Evolutionary conservation across 2,113 vertebrate genomes (phyloP).

Genomic region (Takifugu bimaculatus): DNA sequence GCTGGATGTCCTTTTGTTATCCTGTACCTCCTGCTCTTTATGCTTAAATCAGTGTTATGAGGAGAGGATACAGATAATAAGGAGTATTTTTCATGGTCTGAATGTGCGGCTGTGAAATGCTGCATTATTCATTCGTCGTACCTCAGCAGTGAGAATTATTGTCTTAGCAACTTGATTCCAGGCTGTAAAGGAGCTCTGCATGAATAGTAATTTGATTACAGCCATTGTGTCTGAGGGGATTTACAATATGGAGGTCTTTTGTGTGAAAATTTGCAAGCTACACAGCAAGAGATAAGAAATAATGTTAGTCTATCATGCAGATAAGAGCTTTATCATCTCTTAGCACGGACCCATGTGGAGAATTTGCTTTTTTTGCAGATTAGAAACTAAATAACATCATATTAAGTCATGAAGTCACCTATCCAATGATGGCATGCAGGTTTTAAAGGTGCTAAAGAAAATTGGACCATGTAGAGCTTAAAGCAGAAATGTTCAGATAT

Average conservation of each 20-base stretch:
- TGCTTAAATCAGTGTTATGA: too few species aligned
- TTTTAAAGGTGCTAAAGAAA: neutral
- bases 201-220: slow-evolving; percentile 49
- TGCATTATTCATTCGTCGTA: slow-evolving; percentile 15
- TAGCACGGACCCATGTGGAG: slow-evolving; percentile 10
- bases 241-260: slow-evolving; percentile 26
- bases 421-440: neutral
- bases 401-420: slow-evolving; percentile 1
- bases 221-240: slow-evolving; percentile 33
- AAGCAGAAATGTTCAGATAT: neutral
- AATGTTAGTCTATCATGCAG: slow-evolving; percentile 9
- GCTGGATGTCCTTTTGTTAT: too few species aligned
- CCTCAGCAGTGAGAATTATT: slow-evolving; percentile 28
- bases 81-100: neutral
- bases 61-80: neutral
- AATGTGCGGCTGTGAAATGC: slow-evolving; percentile 8
- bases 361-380: neutral
- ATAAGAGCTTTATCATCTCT: slow-evolving; percentile 25
- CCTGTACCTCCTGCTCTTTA: too few species aligned
- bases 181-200: slow-evolving; percentile 36
- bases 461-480: neutral
- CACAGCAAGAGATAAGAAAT: slow-evolving; percentile 26
- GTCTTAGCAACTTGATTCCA: slow-evolving; percentile 43
- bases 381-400: neutral
- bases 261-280: slow-evolving; percentile 30